These are phyloP conservation scores for Sussaba pulchella DNA, from an alignment of 2,888 invertebrate species.

Conservation along the genomic window DNA sequence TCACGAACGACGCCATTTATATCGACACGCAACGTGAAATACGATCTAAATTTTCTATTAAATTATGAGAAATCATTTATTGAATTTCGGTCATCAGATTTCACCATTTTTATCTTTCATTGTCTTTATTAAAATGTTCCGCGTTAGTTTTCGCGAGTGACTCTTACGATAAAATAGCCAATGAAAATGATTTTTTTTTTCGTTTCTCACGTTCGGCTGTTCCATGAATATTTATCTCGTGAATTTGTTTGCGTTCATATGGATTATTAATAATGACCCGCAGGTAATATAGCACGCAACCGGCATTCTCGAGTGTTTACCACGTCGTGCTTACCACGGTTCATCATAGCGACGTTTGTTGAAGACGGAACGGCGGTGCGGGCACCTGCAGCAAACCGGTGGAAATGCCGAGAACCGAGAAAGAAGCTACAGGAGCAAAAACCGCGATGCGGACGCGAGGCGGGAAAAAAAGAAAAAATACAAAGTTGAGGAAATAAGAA, in stretches of 20 bases:
- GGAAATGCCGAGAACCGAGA: constrained; percentile 27
- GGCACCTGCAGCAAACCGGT: constrained; percentile 63
- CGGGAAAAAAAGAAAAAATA: background rate
- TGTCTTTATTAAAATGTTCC: background rate
- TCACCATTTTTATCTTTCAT: too few relatives aligned
- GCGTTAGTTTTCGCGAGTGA: background rate
- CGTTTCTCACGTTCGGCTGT: background rate
- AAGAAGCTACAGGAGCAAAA: constrained; percentile 2
- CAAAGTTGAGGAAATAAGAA: background rate
- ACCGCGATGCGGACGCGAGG: background rate
- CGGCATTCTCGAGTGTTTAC: constrained; percentile 29
- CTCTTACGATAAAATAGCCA: background rate
- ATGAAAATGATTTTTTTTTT: background rate
- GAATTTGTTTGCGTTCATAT: background rate
- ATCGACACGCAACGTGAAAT: constrained; percentile 73
- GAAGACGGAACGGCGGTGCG: constrained; percentile 51
- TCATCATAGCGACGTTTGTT: constrained; percentile 12
- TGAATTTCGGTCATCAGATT: too few relatives aligned
- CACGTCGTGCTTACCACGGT: background rate
- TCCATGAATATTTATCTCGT: constrained; percentile 10
- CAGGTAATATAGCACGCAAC: constrained; percentile 44
- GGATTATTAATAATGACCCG: constrained; percentile 29
- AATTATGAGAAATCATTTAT: constrained; percentile 30
- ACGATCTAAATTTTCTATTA: constrained; percentile 82
- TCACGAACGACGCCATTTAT: too few relatives aligned